Evolutionary conservation across 2,888 invertebrate species (phyloP).

Genomic region (Mesorhabditis spiculigera): DNA sequence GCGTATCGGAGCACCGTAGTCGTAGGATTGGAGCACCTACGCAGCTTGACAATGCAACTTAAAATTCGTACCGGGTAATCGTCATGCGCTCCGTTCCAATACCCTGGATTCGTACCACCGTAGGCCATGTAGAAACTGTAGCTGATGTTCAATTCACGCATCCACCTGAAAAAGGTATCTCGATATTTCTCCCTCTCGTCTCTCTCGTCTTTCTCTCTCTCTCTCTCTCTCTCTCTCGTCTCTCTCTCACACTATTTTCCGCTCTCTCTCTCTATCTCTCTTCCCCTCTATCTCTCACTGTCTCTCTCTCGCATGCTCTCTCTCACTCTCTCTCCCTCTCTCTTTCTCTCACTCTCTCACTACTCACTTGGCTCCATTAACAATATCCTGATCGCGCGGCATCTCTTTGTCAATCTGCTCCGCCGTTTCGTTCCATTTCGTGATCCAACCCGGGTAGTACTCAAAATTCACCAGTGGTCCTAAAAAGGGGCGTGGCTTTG

Average conservation of each 20-base stretch:
- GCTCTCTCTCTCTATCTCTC: too few relatives aligned
- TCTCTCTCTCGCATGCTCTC: too few relatives aligned
- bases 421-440: conserved; percentile 70
- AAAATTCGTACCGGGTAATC: conserved; percentile 26
- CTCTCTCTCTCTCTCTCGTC: too few relatives aligned
- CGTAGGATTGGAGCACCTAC: conserved; percentile 14
- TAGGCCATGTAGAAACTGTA: conserved; percentile 56
- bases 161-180: conserved; percentile 21
- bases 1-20: conserved; percentile 54
- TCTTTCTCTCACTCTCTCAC: too few relatives aligned
- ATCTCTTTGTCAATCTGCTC: conserved; percentile 59
- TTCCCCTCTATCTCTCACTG: too few relatives aligned
- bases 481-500: conserved; percentile 51
- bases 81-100: conserved; percentile 48
- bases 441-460: conserved; percentile 87
- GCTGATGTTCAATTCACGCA: conserved; percentile 37
- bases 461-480: conserved; percentile 79
- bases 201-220: too few relatives aligned
- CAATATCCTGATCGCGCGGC: conserved; percentile 26
- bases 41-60: not conserved
- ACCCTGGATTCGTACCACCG: conserved; percentile 57
- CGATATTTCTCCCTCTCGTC: too few relatives aligned
- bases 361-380: conserved; percentile 27
- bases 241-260: too few relatives aligned
- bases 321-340: too few relatives aligned